These are phyloP conservation scores for Hybognathus amarus DNA, from an alignment of 2,797 vertebrate genomes.

Conservation along the genomic window DNA sequence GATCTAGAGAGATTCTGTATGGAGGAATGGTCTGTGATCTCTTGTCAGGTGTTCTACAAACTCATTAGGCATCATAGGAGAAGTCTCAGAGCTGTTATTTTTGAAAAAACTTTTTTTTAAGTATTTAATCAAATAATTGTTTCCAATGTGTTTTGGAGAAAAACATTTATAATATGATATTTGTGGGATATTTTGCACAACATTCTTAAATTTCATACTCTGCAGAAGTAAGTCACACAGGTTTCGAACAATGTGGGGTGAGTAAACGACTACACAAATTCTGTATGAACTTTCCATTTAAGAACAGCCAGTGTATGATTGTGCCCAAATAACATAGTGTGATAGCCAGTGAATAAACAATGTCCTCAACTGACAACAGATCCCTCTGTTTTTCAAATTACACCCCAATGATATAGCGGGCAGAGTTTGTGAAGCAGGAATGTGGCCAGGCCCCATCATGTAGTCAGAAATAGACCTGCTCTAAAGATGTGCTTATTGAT, in stretches of 20 bases:
- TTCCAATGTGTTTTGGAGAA: too few relatives aligned
- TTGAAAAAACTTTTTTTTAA: too few relatives aligned
- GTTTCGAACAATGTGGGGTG: neutral
- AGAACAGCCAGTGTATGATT: neutral
- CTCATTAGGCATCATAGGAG: too few relatives aligned
- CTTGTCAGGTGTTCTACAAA: too few relatives aligned
- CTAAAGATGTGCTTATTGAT: constrained; percentile 55
- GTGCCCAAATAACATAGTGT: neutral
- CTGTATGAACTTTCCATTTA: neutral
- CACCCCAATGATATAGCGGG: constrained; percentile 5
- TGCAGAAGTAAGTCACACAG: neutral
- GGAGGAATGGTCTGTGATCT: too few relatives aligned
- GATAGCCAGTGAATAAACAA: constrained; percentile 1
- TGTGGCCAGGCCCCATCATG: constrained; percentile 33
- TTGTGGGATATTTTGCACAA: too few relatives aligned
- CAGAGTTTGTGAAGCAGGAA: constrained; percentile 41
- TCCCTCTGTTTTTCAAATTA: constrained; percentile 36
- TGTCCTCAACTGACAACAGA: constrained; percentile 7
- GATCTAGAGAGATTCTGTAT: too few relatives aligned
- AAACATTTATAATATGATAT: too few relatives aligned
- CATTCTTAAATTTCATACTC: neutral
- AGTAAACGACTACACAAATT: neutral
- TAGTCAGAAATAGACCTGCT: constrained; percentile 55
- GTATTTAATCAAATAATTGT: too few relatives aligned
- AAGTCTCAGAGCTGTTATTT: too few relatives aligned